A percentile compares a stretch with the other conserved stretches of the same genome.
phyloP scores from a whole-genome alignment of 1,140 invertebrate genomes.

The Doryteuthis pealeii region DNA sequence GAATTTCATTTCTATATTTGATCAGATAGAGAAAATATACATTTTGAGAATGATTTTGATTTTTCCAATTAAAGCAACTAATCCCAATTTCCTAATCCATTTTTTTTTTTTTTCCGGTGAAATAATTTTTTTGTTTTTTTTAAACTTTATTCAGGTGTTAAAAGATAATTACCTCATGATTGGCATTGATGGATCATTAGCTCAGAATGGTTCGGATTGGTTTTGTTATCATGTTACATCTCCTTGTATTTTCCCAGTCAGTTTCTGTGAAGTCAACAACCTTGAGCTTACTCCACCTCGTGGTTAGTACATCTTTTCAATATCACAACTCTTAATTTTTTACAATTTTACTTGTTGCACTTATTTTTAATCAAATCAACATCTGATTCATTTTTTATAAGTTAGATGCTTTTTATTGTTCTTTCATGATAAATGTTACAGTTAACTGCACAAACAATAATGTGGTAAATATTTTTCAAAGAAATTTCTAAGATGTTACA shows the following conservation, averaged over 20 bases:
- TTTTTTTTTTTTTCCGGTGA: neutral
- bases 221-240: constrained; percentile 95
- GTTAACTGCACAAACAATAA: no score
- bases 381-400: neutral
- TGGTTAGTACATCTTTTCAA: constrained; percentile 60
- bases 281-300: constrained; percentile 85
- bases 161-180: constrained; percentile 95
- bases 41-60: no score
- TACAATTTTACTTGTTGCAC: no score
- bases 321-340: neutral
- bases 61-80: no score
- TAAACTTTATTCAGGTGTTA: constrained; percentile 66
- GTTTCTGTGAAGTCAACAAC: constrained; percentile 83
- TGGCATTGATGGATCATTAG: constrained; percentile 57
- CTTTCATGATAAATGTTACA: neutral
- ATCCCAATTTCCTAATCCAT: neutral
- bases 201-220: constrained; percentile 71
- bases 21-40: no score
- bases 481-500: no score
- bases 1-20: no score
- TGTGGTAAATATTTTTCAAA: no score
- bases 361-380: no score
- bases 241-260: constrained; percentile 92
- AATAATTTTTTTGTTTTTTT: neutral
- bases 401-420: neutral